Evolutionary conservation across 2,888 invertebrate species (phyloP).

Genomic region (Drosophila kokeensis): DNA sequence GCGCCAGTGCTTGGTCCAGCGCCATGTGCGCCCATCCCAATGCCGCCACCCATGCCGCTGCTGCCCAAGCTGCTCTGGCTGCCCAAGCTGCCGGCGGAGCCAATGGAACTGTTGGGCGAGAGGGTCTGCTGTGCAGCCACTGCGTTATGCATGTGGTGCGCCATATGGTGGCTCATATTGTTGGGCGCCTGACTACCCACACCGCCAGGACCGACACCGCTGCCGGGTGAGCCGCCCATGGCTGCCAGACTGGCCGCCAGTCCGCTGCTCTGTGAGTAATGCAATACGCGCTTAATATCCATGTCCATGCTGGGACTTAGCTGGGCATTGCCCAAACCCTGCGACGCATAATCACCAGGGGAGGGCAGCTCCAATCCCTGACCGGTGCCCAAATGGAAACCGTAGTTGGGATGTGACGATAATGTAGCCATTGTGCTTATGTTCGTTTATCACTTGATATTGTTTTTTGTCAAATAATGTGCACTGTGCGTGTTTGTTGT

Average conservation of each 20-base stretch:
- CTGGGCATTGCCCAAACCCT: conserved; percentile 72
- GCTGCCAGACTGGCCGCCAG: conserved; percentile 83
- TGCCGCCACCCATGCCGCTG: conserved; percentile 70
- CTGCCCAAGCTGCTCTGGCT: conserved; percentile 71
- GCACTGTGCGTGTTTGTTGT: conserved; percentile 32
- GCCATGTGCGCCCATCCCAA: conserved; percentile 53
- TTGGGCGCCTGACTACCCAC: conserved; percentile 75
- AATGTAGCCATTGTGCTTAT: conserved; percentile 81
- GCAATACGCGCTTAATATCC: conserved; percentile 85
- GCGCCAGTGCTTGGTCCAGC: conserved; percentile 24
- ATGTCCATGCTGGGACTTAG: conserved; percentile 81
- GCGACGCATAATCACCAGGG: conserved; percentile 84
- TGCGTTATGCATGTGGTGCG: conserved; percentile 71
- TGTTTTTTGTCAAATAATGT: conserved; percentile 25
- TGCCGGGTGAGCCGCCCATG: conserved; percentile 84
- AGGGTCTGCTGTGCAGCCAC: conserved; percentile 79
- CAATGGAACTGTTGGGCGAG: conserved; percentile 83
- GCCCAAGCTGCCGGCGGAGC: conserved; percentile 72
- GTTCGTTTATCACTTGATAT: conserved; percentile 50
- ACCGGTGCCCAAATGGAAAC: conserved; percentile 82
- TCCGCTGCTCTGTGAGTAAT: conserved; percentile 83
- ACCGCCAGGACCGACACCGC: conserved; percentile 79
- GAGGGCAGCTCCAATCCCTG: conserved; percentile 84
- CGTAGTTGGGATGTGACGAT: conserved; percentile 85
- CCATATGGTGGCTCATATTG: conserved; percentile 83